Evolutionary conservation across 1,140 invertebrate genomes (phyloP), one percentile per base, ranked within the genome.

Genomic region (Bombus difficillimus): DNA sequence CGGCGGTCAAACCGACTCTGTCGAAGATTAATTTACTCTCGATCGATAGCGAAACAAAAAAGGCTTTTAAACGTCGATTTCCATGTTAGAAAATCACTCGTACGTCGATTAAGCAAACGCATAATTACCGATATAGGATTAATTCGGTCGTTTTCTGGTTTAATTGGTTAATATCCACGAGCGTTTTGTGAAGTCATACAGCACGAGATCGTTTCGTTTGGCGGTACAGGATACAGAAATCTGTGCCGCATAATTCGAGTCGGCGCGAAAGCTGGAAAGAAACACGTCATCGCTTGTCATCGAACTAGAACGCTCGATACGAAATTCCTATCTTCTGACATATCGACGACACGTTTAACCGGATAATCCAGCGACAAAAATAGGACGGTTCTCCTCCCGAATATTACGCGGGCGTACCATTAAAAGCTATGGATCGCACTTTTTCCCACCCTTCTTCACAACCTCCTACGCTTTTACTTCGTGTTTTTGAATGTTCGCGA

Each of bases 281-380:
- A 68, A 86, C 80, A 71, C 72, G 80, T 80, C 76, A 84, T 79
- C 76, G 68, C n/a, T 32, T 59, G 69, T 80, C 84, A 68, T 86
- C 86, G 81, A 93, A 93, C 87, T 90, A 89, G 89, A 89, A 90
- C 88, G 87, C 87, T 90, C 86, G 89, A 92, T 87, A 91, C 90
- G 82, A 86, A 89, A 89, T 87, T 82, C 81, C 78, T 86, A 89
- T 87, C 85, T 81, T 72, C 69, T 64, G 84, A 79, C 87, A 71
- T 89, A 89, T 84, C 81, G 78, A 39, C 88, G 77, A 81, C 76
- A 37, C 77, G 25, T 74, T 89, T 81, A 83, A 64, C 53, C 64
- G 83, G 75, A 88, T 73, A 73, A 64, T 39, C 53, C 39, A 32
- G 37, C 32, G n/a, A 66, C 66, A 81, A 87, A 80, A 87, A 84